Conservation (phyloP, 2,113 vertebrate species). For the Brevimyrus niger region DNA sequence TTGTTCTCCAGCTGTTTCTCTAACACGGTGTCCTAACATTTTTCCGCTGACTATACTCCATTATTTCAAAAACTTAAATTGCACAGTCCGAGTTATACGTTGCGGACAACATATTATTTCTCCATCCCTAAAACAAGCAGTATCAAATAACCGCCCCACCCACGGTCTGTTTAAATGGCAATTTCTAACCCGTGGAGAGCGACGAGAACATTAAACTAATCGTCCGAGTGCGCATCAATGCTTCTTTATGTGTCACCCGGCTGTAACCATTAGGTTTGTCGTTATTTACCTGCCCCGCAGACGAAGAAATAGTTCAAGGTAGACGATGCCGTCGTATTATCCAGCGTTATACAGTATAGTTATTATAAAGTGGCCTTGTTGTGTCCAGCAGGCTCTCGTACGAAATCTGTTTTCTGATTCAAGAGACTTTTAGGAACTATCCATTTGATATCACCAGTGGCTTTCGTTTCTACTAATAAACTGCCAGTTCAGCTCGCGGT, state of each 20-base stretch:
- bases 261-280: neutral
- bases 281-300: conserved; percentile 39
- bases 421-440: neutral
- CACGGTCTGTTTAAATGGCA: neutral
- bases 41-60: neutral
- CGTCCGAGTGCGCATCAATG: neutral
- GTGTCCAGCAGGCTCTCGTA: conserved; percentile 7
- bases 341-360: conserved; percentile 35
- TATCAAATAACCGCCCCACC: neutral
- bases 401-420: neutral
- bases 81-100: neutral
- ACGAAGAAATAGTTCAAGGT: conserved; percentile 21
- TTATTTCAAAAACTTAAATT: neutral
- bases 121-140: neutral
- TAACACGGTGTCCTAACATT: neutral
- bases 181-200: neutral
- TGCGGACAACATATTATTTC: neutral
- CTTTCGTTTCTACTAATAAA: conserved; percentile 29
- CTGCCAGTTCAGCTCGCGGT: conserved; percentile 31
- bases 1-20: neutral
- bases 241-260: neutral
- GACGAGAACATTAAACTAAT: neutral
- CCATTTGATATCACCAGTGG: neutral
- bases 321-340: conserved; percentile 47
- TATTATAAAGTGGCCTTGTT: neutral